Percentiles rank a stretch among this genome's conserved stretches.
Evolutionary conservation across 2,113 vertebrate species (phyloP).

Genomic region (Oplegnathus fasciatus): DNA sequence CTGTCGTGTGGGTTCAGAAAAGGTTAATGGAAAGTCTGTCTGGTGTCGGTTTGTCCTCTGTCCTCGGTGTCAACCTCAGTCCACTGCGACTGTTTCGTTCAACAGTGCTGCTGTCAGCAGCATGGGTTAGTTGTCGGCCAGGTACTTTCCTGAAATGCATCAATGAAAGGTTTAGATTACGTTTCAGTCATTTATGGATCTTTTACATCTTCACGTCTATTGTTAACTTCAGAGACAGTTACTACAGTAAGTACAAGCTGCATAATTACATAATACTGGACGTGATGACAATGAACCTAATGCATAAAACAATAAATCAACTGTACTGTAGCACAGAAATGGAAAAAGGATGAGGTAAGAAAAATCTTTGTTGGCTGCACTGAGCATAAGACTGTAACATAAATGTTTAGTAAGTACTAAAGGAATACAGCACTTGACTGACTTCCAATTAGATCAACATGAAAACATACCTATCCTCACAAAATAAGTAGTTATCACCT

Average conservation of each 20-base stretch:
- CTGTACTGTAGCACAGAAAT: neutral
- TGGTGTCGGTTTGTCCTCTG: conserved; percentile 68
- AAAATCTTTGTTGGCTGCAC: neutral
- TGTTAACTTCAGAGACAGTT: neutral
- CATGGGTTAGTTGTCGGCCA: conserved; percentile 92
- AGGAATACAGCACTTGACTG: neutral
- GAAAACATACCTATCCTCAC: neutral
- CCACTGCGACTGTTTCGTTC: conserved; percentile 53
- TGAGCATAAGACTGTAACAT: neutral
- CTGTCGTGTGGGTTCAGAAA: conserved; percentile 73
- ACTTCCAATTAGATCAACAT: neutral
- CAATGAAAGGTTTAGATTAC: neutral
- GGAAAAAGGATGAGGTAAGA: neutral
- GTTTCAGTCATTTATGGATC: neutral
- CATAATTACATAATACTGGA: neutral
- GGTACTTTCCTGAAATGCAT: conserved; percentile 91
- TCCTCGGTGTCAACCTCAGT: conserved; percentile 50
- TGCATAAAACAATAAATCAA: neutral
- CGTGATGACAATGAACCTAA: neutral
- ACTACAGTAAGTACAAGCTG: neutral
- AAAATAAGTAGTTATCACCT: neutral
- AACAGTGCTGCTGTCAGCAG: conserved; percentile 66
- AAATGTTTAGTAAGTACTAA: too few relatives aligned
- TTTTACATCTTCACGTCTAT: neutral
- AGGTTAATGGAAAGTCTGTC: conserved; percentile 61